Conservation (phyloP, 2,888 invertebrate genomes). For the Galeruca laticollis region DNA sequence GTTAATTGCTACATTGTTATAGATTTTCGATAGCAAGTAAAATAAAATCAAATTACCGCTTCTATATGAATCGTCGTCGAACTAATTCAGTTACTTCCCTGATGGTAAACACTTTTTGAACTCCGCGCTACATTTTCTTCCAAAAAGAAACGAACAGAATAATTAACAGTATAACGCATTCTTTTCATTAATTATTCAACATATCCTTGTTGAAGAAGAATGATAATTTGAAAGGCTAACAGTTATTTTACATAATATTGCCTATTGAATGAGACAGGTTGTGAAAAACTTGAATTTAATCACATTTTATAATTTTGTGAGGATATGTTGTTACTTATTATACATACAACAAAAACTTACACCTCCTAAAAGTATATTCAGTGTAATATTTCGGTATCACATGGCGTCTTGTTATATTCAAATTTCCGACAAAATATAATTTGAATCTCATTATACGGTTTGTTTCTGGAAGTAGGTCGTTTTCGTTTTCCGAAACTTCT, state of each 20-base stretch:
- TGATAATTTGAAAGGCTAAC: no score
- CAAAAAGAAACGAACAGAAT: no score
- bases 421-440: conserved; percentile 41
- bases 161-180: no score
- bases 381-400: conserved; percentile 9
- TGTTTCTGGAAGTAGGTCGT: conserved; percentile 42
- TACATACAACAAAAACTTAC: no score
- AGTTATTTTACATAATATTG: no score
- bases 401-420: conserved; percentile 37
- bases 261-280: no score
- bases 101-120: conserved; percentile 3
- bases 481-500: conserved; percentile 30
- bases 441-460: conserved; percentile 46
- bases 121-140: not conserved
- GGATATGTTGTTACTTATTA: no score
- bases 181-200: no score
- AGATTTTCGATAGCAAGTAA: not conserved
- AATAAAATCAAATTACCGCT: not conserved
- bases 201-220: no score
- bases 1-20: not conserved
- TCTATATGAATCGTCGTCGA: not conserved
- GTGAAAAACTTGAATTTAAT: no score
- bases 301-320: no score
- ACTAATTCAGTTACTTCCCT: conserved; percentile 3
- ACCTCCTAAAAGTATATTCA: not conserved